Conservation (phyloP, 2,797 vertebrate species). For the Microchirus variegatus region DNA sequence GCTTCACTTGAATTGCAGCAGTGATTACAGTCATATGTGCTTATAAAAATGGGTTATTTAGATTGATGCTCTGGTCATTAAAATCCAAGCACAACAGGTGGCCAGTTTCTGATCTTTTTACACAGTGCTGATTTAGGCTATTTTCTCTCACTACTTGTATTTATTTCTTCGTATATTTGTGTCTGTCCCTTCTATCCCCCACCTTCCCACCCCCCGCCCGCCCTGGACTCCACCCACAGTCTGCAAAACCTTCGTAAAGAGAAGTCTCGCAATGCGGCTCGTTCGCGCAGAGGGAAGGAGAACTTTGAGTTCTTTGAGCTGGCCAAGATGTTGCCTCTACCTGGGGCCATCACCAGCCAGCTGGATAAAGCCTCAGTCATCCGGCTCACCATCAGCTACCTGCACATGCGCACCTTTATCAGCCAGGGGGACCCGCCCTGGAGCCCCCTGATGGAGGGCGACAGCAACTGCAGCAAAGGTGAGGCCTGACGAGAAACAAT, state of each 20-base stretch:
- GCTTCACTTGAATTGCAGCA: conserved; percentile 68
- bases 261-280: conserved; percentile 92
- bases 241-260: conserved; percentile 92
- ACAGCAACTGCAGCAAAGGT: conserved; percentile 84
- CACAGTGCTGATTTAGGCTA: conserved; percentile 14
- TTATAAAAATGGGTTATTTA: conserved; percentile 66
- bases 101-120: conserved; percentile 27
- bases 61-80: conserved; percentile 54
- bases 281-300: conserved; percentile 90
- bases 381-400: conserved; percentile 91
- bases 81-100: conserved; percentile 61
- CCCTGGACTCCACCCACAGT: conserved; percentile 60
- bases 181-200: background rate
- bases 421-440: conserved; percentile 90
- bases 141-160: conserved; percentile 12
- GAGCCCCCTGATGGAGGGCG: conserved; percentile 82
- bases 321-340: conserved; percentile 91
- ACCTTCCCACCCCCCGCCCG: background rate
- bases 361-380: conserved; percentile 93
- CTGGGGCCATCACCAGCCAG: conserved; percentile 92
- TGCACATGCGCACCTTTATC: conserved; percentile 91
- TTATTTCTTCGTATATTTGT: conserved; percentile 6
- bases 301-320: conserved; percentile 94
- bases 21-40: conserved; percentile 56
- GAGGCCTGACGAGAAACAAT: conserved; percentile 23